Evolutionary conservation across 2,888 invertebrate species (phyloP).

Genomic region (Morpho helenor): DNA sequence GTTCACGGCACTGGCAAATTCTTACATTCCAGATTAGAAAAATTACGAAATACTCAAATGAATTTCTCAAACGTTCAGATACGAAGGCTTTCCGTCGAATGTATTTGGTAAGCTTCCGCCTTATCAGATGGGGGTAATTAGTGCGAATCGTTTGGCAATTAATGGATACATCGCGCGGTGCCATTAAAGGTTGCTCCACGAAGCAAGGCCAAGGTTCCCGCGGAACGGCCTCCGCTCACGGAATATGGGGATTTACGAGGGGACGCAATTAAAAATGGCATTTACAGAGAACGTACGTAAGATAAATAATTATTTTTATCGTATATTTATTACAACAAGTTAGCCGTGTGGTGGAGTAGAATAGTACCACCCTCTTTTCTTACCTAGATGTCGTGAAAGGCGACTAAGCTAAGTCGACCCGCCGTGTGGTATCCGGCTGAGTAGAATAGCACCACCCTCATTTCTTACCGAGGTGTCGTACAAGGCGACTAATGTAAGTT

Average conservation of each 20-base stretch:
- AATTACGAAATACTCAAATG: constrained; percentile 18
- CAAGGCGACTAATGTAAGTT: too few species aligned
- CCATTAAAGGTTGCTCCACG: constrained; percentile 19
- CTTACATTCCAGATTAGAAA: constrained; percentile 13
- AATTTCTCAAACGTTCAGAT: constrained; percentile 18
- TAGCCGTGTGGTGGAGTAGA: too few species aligned
- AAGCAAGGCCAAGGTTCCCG: constrained; percentile 27
- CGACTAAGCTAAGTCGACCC: too few species aligned
- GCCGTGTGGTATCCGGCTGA: too few species aligned
- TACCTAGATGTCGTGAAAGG: too few species aligned
- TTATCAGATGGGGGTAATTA: constrained; percentile 32
- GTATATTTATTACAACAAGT: not conserved
- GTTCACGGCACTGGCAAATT: not conserved
- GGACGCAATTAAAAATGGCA: constrained; percentile 9
- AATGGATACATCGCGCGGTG: constrained; percentile 16
- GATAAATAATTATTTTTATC: constrained; percentile 1
- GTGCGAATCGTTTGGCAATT: constrained; percentile 28
- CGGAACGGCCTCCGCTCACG: constrained; percentile 18
- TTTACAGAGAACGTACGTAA: constrained; percentile 4
- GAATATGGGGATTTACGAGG: constrained; percentile 17
- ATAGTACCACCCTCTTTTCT: too few species aligned
- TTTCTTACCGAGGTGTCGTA: too few species aligned
- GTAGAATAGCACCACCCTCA: too few species aligned
- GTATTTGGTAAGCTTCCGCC: constrained; percentile 27
- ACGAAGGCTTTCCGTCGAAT: constrained; percentile 24